Base-by-base conservation (phyloP, 92 coral and sea anemone species). In the Parazoanthus darwini region DNA sequence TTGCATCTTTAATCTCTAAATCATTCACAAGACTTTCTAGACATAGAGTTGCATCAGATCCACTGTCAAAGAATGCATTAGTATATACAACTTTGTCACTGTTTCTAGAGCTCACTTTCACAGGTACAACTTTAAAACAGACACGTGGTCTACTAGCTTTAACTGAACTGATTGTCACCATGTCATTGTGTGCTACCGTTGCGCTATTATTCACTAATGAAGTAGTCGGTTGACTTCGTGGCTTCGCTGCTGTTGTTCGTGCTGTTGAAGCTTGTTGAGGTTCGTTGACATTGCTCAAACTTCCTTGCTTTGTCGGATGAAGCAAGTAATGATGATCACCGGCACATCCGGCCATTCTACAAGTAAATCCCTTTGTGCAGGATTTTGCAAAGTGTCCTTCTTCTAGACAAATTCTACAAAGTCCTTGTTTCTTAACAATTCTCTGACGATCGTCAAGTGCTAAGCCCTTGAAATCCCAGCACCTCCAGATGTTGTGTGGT, bases 81-180 rank as follows among this genome's bases (percentile, higher is more conserved):
- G 97, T 92, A 36, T 78, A 67, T 35, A 94, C 85, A 85, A 81
- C 85, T 73, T 91, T 87, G 84, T 56, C 89, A n/a, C 92, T 66
- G 73, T 83, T 78, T 2, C n/a, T 70, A 54, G 86, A 37, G 67
- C 89, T 91, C 23, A 93, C 92, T 78, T 86, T 93, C 46, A 93
- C 94, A 23, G 93, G 95, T 58, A 94, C 84, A 42, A 94, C 91
- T 82, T 90, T 94, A 51, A 92, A 88, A 33, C 95, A 91, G 44
- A 92, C 98, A 87, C 86, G 79, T 25, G 89, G 90, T 66, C 89
- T 80, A 10, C 88, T 88, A 15, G 89, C 89, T 82, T 82, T 25
- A 3, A 90, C 85, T 36, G 91, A 65, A 54, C 88, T 46, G 20
- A 88, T 93, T 37, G 88, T 71, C 43, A 51, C 85, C 25, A 87